Percentiles rank a stretch among this genome's conserved stretches.
Conservation (phyloP, 2,113 vertebrate genomes). For the Scophthalmus maximus region DNA sequence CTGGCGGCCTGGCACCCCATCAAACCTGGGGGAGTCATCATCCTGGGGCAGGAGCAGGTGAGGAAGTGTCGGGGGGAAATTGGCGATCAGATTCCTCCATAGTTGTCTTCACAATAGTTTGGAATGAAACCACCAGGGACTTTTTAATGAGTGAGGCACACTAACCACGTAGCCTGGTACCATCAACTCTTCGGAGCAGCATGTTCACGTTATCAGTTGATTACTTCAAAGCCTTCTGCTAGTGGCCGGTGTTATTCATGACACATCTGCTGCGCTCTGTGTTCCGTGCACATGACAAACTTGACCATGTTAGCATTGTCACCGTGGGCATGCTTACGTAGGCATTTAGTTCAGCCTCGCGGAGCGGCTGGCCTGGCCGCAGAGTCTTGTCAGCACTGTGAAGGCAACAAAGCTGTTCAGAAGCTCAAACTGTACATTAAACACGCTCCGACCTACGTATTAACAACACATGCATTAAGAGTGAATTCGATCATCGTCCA, state of each 20-base stretch:
- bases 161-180: background rate
- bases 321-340: no score
- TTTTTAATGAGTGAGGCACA: background rate
- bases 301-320: no score
- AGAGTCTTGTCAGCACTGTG: no score
- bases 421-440: no score
- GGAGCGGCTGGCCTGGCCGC: no score
- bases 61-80: conserved; percentile 37
- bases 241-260: conserved; percentile 17
- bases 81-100: background rate
- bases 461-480: no score
- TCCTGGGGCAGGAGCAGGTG: conserved; percentile 98
- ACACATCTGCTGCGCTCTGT: background rate
- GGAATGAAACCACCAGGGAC: background rate
- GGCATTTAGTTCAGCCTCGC: no score
- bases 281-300: no score
- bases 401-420: background rate
- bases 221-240: conserved; percentile 7
- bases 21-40: conserved; percentile 94
- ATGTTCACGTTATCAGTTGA: conserved; percentile 7
- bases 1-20: conserved; percentile 98
- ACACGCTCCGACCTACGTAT: no score
- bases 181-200: background rate
- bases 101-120: background rate
- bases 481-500: no score